Conservation (phyloP, 30 jellyfish, hydroid and myxozoan species). For the Aurelia aurita region DNA sequence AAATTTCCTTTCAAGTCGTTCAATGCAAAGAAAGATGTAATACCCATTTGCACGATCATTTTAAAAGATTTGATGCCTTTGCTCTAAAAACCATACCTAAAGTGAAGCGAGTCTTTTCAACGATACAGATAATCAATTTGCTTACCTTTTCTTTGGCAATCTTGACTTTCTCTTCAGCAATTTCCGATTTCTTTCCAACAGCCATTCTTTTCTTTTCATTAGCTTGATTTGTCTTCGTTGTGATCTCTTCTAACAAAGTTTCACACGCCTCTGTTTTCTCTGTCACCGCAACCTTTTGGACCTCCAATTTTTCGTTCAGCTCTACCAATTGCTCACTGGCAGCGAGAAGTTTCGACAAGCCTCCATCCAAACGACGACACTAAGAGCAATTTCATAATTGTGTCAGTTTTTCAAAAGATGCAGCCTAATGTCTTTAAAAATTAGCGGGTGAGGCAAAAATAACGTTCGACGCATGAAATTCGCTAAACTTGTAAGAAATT, state of each 20-base stretch:
- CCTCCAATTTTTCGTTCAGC: conserved; percentile 88
- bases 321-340: conserved; percentile 96
- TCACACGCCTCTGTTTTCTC: conserved; percentile 98
- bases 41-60: no score
- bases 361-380: conserved; percentile 98
- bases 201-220: conserved; percentile 93
- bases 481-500: no score
- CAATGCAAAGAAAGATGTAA: no score
- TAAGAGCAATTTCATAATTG: not conserved
- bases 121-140: not conserved
- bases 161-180: conserved; percentile 89
- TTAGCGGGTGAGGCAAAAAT: no score
- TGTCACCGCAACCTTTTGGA: conserved; percentile 96
- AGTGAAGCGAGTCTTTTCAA: no score
- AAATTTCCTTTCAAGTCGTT: no score
- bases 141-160: conserved; percentile 89
- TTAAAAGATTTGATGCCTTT: no score
- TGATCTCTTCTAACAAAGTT: conserved; percentile 83
- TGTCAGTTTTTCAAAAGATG: not conserved
- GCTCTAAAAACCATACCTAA: no score
- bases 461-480: no score
- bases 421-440: no score
- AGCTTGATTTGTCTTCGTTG: conserved; percentile 83
- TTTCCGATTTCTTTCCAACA: conserved; percentile 85
- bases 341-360: conserved; percentile 87